Percentiles rank a stretch among this genome's conserved stretches.
phyloP scores from a whole-genome alignment of 2,113 vertebrate species.

The Verasper variegatus region DNA sequence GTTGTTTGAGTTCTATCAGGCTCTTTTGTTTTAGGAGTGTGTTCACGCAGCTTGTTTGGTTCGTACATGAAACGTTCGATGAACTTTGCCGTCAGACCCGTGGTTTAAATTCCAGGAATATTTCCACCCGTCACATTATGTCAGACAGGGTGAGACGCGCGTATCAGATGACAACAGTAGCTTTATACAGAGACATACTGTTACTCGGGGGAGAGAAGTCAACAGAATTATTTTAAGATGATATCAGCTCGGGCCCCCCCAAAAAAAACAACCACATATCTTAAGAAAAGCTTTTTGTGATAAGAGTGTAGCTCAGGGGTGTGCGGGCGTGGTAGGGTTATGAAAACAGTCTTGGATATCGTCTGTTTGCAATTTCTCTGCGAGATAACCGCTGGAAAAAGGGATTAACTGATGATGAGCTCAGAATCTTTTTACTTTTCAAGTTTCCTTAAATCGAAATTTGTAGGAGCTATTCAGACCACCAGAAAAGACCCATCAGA shows the following conservation, averaged over 20 bases:
- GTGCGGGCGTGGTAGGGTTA: background rate
- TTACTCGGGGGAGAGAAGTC: constrained; percentile 30
- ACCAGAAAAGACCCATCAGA: too few species aligned
- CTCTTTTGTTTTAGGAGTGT: background rate
- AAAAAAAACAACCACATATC: constrained; percentile 8
- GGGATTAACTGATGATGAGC: background rate
- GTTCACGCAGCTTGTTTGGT: background rate
- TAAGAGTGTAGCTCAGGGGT: constrained; percentile 45
- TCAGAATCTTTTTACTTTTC: background rate
- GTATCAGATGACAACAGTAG: constrained; percentile 42
- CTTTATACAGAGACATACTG: constrained; percentile 24
- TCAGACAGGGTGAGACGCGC: constrained; percentile 26
- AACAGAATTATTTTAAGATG: constrained; percentile 53
- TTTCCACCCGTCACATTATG: constrained; percentile 27
- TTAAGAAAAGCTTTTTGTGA: constrained; percentile 35
- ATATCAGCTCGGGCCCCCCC: constrained; percentile 23
- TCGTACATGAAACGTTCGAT: constrained; percentile 7
- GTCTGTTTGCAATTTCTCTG: constrained; percentile 11
- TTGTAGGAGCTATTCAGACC: background rate
- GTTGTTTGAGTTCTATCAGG: constrained; percentile 1
- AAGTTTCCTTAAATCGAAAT: background rate
- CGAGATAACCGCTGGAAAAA: constrained; percentile 12
- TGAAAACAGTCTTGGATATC: constrained; percentile 31
- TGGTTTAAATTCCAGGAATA: constrained; percentile 52
- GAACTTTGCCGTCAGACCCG: constrained; percentile 5